These are phyloP conservation scores for Elachura formosa DNA, from an alignment of 2,113 vertebrate genomes.

Conservation along the genomic window DNA sequence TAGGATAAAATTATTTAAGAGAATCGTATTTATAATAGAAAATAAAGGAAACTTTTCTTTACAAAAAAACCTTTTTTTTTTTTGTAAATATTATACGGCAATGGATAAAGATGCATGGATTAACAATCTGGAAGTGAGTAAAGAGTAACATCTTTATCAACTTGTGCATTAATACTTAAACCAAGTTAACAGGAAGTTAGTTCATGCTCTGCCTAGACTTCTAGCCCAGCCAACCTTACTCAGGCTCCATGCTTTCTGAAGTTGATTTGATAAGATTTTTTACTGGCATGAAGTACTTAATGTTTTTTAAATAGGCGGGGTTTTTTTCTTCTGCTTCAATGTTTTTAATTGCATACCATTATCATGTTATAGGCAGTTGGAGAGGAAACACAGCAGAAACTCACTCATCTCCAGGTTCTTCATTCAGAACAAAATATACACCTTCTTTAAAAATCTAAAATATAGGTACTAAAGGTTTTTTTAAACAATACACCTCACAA, in stretches of 20 bases:
- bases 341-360: background rate
- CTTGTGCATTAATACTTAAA: background rate
- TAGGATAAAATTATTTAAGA: background rate
- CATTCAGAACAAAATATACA: background rate
- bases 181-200: background rate
- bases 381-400: background rate
- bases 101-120: background rate
- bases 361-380: rapidly evolving
- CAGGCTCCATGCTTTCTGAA: background rate
- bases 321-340: background rate
- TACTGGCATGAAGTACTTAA: background rate
- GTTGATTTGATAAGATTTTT: background rate
- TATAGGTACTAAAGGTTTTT: background rate
- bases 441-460: background rate
- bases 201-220: background rate
- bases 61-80: background rate
- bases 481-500: background rate
- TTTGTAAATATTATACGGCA: background rate
- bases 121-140: background rate
- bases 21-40: background rate
- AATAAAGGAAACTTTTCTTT: background rate
- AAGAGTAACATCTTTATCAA: background rate
- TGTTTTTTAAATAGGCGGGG: background rate
- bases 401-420: background rate
- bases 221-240: background rate